phyloP scores from a whole-genome alignment of 1,140 invertebrate species.

The Eupeodes corollae region DNA sequence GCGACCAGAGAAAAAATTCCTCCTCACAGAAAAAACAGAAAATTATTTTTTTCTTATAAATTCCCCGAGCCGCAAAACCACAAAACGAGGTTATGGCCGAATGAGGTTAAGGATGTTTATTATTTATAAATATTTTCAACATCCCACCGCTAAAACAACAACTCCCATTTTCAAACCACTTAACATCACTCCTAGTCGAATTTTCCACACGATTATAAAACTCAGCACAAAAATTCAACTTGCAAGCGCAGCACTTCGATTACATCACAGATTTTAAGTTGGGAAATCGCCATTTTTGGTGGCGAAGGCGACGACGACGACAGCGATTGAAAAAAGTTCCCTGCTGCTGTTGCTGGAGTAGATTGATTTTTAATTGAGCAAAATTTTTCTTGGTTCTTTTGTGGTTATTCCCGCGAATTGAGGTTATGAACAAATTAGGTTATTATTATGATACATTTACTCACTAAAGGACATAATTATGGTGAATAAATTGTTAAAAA shows the following conservation, averaged over 20 bases:
- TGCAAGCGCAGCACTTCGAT: not conserved
- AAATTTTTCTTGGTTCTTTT: not conserved
- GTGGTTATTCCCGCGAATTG: not conserved
- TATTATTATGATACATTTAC: not conserved
- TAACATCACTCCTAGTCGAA: no score
- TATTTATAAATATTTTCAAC: not conserved
- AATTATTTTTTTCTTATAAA: not conserved
- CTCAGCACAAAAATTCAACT: no score
- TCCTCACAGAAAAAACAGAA: no score
- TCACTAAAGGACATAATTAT: no score
- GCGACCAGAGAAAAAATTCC: no score
- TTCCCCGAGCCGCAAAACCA: no score
- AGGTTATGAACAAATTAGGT: slow-evolving; percentile 2
- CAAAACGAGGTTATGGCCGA: slow-evolving; percentile 1
- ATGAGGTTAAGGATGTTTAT: slow-evolving; percentile 1
- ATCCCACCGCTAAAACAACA: not conserved
- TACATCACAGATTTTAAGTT: not conserved
- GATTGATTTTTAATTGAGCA: not conserved
- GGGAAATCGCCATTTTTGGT: not conserved
- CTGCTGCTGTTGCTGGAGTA: no score
- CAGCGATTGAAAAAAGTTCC: no score
- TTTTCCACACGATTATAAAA: no score
- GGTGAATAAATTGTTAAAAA: no score
- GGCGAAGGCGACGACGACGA: no score
- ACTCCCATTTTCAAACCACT: not conserved